These are phyloP conservation scores for Malurus cyaneus DNA, from an alignment of 2,113 vertebrate species.

Conservation along the genomic window DNA sequence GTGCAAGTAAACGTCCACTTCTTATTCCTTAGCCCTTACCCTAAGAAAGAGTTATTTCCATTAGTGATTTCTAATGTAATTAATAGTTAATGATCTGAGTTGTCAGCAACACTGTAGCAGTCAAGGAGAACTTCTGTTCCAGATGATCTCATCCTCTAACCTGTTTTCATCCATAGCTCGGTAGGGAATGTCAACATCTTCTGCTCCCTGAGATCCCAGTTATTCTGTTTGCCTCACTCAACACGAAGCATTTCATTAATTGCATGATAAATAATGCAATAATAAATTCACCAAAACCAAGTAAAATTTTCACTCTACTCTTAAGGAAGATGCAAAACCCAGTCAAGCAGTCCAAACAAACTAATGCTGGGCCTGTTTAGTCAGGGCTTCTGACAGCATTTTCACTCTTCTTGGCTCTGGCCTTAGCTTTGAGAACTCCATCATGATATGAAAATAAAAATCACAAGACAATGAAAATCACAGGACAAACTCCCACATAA, in stretches of 20 bases:
- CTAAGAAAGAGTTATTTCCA: neutral
- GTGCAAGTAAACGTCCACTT: neutral
- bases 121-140: neutral
- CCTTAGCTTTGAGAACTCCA: neutral
- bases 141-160: neutral
- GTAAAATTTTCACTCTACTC: neutral
- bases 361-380: neutral
- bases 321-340: neutral
- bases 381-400: neutral
- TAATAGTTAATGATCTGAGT: neutral
- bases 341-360: neutral
- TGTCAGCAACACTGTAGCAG: neutral
- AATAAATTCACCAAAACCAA: neutral
- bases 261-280: neutral
- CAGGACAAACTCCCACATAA: rapidly evolving
- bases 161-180: neutral
- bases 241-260: neutral
- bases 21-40: neutral
- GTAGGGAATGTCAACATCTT: neutral
- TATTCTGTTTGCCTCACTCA: neutral
- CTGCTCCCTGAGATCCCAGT: neutral
- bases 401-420: neutral
- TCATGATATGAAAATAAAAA: rapidly evolving
- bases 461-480: rapidly evolving
- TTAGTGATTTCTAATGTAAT: neutral